Conservation (phyloP, 2,113 vertebrate species). For the Pelvicachromis taeniatus region DNA sequence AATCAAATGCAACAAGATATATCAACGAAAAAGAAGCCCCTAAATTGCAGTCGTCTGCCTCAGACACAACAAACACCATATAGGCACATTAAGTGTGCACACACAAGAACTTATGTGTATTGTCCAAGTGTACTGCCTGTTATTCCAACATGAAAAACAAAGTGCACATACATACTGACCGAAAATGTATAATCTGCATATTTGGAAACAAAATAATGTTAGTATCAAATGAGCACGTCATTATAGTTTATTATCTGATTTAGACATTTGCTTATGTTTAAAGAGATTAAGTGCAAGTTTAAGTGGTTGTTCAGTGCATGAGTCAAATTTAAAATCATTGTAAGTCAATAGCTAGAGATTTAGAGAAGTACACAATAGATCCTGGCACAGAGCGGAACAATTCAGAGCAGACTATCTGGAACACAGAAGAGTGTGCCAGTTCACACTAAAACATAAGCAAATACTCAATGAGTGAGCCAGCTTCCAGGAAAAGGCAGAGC, state of each 20-base stretch:
- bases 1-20: not conserved
- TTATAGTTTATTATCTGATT: slow-evolving; percentile 15
- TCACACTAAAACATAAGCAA: slow-evolving; percentile 64
- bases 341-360: slow-evolving; percentile 51
- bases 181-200: not conserved
- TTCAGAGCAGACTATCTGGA: slow-evolving; percentile 40
- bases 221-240: not conserved
- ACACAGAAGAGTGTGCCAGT: slow-evolving; percentile 43
- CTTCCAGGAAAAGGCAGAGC: slow-evolving; percentile 65
- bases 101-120: not conserved
- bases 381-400: slow-evolving; percentile 35
- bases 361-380: slow-evolving; percentile 33
- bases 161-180: not conserved
- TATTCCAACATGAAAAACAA: not conserved
- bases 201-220: not conserved
- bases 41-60: not conserved
- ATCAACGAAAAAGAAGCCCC: not conserved
- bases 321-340: slow-evolving; percentile 10
- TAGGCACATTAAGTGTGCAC: not conserved
- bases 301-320: not conserved
- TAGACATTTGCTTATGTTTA: slow-evolving; percentile 18
- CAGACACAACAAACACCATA: not conserved
- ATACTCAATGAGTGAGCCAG: slow-evolving; percentile 53
- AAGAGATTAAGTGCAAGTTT: slow-evolving; percentile 18
- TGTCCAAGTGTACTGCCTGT: not conserved